A percentile compares a stretch with the other conserved stretches of the same genome.
phyloP scores from a whole-genome alignment of 2,888 invertebrate genomes.

The Eupithecia pulchellata region DNA sequence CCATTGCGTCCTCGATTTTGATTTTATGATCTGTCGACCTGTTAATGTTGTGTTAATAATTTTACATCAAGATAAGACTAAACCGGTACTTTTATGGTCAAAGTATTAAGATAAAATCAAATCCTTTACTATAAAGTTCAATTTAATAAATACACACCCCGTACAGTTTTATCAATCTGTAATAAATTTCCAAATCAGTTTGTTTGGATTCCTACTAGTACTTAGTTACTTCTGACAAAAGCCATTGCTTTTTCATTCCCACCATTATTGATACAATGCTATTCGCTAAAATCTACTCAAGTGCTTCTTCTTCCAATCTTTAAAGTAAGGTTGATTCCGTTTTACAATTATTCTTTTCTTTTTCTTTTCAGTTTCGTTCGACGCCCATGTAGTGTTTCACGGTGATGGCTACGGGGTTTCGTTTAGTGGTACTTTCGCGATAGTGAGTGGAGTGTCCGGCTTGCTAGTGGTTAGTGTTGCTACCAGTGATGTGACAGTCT shows the following conservation, averaged over 20 bases:
- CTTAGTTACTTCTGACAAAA: neutral
- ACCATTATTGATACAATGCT: neutral
- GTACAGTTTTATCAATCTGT: neutral
- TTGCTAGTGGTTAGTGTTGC: slow-evolving; percentile 63
- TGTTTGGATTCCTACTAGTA: neutral
- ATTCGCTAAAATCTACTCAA: neutral
- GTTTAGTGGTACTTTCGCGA: slow-evolving; percentile 70
- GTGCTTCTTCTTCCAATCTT: neutral
- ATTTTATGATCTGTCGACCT: slow-evolving; percentile 35
- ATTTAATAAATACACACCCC: neutral
- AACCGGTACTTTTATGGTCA: slow-evolving; percentile 12
- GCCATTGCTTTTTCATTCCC: neutral
- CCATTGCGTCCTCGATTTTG: slow-evolving; percentile 44
- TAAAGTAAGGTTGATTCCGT: slow-evolving; percentile 50
- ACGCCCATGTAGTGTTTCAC: slow-evolving; percentile 69
- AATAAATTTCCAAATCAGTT: neutral
- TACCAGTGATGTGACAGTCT: slow-evolving; percentile 80
- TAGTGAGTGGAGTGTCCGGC: slow-evolving; percentile 60
- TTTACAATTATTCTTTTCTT: slow-evolving; percentile 77
- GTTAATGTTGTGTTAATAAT: slow-evolving; percentile 15
- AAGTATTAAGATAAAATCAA: neutral
- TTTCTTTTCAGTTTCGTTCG: slow-evolving; percentile 83
- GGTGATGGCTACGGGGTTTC: slow-evolving; percentile 77
- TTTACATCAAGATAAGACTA: slow-evolving; percentile 17
- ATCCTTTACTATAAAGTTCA: neutral